Evolutionary conservation across 2,797 vertebrate species (phyloP).

Genomic region (Buceros bicornis): DNA sequence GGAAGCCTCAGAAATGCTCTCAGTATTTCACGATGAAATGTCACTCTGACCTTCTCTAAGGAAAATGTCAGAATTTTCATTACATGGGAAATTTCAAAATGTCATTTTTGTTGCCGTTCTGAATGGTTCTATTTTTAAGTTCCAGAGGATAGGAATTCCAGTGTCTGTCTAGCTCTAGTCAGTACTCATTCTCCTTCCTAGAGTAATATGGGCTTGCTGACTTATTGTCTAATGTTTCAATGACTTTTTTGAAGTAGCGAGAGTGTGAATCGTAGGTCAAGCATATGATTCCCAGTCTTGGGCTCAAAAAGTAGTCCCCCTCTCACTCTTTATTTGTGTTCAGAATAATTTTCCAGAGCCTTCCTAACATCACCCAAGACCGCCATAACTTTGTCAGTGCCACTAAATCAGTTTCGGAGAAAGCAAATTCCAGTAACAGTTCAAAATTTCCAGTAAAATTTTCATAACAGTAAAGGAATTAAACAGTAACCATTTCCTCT

Average conservation of each 20-base stretch:
- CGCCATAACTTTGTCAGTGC: background rate
- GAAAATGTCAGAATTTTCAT: slow-evolving; percentile 70
- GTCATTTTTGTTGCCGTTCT: slow-evolving; percentile 65
- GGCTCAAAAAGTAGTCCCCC: background rate
- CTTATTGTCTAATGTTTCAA: background rate
- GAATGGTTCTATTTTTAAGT: slow-evolving; percentile 56
- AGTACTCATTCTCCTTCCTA: background rate
- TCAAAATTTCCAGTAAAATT: background rate
- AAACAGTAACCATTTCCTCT: background rate
- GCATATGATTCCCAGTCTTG: background rate
- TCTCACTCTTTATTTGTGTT: background rate
- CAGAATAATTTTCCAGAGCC: background rate
- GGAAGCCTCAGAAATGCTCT: slow-evolving; percentile 12
- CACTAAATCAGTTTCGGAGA: background rate
- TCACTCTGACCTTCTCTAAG: slow-evolving; percentile 72
- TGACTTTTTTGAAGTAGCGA: background rate
- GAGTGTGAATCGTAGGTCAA: background rate
- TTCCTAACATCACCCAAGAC: background rate
- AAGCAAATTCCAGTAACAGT: background rate
- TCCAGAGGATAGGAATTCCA: slow-evolving; percentile 19
- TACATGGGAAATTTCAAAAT: slow-evolving; percentile 67
- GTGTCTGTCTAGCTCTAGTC: background rate
- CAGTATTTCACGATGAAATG: slow-evolving; percentile 62
- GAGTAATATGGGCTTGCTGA: background rate
- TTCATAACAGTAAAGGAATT: background rate